Evolutionary conservation across 2,113 vertebrate genomes (phyloP).

Genomic region (Ceyx melanurus): DNA sequence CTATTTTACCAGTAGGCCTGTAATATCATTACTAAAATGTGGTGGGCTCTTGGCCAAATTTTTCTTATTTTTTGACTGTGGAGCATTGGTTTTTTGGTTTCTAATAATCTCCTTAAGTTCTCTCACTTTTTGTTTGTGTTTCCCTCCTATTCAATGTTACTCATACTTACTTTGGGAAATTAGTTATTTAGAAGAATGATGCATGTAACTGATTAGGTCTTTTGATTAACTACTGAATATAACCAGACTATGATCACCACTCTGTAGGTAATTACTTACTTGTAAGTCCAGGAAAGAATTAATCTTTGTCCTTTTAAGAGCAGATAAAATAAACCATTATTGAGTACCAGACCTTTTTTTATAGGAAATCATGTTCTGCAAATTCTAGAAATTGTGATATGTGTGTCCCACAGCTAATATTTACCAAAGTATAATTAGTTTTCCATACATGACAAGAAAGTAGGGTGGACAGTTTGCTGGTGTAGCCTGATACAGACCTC

Average conservation of each 20-base stretch:
- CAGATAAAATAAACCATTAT: neutral
- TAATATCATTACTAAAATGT: neutral
- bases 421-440: neutral
- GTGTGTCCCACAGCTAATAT: neutral
- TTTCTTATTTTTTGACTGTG: neutral
- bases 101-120: neutral
- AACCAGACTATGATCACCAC: neutral
- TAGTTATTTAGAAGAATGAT: neutral
- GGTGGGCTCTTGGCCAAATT: neutral
- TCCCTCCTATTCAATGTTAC: neutral
- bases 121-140: conserved; percentile 8
- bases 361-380: neutral
- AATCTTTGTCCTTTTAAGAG: neutral
- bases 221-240: neutral
- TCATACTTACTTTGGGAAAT: neutral
- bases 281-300: neutral
- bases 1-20: neutral
- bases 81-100: neutral
- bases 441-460: neutral
- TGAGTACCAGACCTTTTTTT: neutral
- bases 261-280: neutral
- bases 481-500: neutral
- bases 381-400: neutral
- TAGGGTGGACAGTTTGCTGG: neutral
- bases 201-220: neutral